Percentiles rank a stretch among this genome's conserved stretches.
Conservation (phyloP, 2,797 vertebrate genomes). For the Brotula barbata region DNA sequence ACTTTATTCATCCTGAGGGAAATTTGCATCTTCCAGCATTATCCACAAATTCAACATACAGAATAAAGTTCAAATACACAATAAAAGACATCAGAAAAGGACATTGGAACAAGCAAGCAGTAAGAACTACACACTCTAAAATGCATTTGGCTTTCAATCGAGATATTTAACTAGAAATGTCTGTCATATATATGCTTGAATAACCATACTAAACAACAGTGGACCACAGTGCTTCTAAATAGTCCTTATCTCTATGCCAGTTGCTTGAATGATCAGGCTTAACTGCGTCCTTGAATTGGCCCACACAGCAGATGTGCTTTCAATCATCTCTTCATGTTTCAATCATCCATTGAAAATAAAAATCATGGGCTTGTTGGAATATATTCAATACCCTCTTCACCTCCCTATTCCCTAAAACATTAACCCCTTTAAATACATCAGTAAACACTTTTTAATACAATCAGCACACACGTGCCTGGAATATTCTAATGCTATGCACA, state of each 20-base stretch:
- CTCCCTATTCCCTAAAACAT: conserved; percentile 21
- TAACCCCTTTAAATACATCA: conserved; percentile 43
- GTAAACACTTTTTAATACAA: conserved; percentile 47
- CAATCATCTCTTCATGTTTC: conserved; percentile 16
- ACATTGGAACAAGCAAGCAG: too few species aligned
- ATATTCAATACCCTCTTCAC: conserved; percentile 23
- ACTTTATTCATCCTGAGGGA: too few species aligned
- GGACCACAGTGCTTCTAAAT: conserved; percentile 3
- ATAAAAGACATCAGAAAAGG: too few species aligned
- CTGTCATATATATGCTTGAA: conserved; percentile 18
- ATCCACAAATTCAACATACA: too few species aligned
- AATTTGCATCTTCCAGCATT: too few species aligned
- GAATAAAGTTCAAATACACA: too few species aligned
- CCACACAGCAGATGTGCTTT: conserved; percentile 14
- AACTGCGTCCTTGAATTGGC: conserved; percentile 2
- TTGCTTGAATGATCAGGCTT: conserved; percentile 15
- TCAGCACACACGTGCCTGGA: conserved; percentile 38
- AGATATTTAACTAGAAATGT: conserved; percentile 1
- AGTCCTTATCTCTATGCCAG: not conserved
- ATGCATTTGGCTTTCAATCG: too few species aligned
- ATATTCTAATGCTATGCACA: conserved; percentile 26
- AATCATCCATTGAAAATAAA: conserved; percentile 9
- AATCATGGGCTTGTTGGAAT: conserved; percentile 12
- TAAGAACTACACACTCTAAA: too few species aligned
- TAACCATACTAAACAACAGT: conserved; percentile 12